These are phyloP conservation scores for Callyntrura guangdongensis DNA, from an alignment of 2,888 invertebrate genomes.

Conservation along the genomic window DNA sequence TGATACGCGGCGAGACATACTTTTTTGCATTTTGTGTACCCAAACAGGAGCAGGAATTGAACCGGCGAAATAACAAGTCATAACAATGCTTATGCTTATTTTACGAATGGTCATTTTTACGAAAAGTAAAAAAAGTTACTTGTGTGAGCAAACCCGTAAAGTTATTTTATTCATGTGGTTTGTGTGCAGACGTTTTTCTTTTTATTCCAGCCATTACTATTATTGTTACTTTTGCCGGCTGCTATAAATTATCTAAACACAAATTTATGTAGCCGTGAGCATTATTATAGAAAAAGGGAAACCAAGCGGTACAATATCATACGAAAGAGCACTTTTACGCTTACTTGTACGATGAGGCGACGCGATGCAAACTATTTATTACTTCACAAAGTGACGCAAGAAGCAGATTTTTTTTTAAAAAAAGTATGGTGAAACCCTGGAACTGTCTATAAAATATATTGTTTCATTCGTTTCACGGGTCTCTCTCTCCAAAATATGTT, in stretches of 20 bases:
- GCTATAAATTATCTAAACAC: constrained; percentile 5
- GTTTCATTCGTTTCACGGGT: background rate
- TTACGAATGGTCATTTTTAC: constrained; percentile 35
- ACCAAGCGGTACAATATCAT: background rate
- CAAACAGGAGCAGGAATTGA: too few species aligned
- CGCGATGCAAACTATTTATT: too few species aligned
- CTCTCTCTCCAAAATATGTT: too few species aligned
- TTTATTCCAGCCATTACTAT: background rate
- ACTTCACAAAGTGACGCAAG: too few species aligned
- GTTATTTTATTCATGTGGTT: constrained; percentile 25
- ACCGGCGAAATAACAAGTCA: background rate
- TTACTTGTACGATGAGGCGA: too few species aligned
- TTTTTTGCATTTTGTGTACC: background rate
- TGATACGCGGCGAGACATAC: constrained; percentile 1
- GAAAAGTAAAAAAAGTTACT: constrained; percentile 31
- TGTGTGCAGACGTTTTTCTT: constrained; percentile 32
- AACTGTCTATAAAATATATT: background rate
- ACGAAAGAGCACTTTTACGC: too few species aligned
- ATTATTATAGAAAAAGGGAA: constrained; percentile 9
- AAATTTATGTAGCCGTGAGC: background rate
- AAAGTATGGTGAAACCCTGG: too few species aligned
- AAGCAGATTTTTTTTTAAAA: too few species aligned
- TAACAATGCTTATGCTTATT: background rate
- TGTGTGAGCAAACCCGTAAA: constrained; percentile 22
- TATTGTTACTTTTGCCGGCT: background rate